phyloP scores from a whole-genome alignment of 2,888 invertebrate genomes.

The Anticlea derivata region DNA sequence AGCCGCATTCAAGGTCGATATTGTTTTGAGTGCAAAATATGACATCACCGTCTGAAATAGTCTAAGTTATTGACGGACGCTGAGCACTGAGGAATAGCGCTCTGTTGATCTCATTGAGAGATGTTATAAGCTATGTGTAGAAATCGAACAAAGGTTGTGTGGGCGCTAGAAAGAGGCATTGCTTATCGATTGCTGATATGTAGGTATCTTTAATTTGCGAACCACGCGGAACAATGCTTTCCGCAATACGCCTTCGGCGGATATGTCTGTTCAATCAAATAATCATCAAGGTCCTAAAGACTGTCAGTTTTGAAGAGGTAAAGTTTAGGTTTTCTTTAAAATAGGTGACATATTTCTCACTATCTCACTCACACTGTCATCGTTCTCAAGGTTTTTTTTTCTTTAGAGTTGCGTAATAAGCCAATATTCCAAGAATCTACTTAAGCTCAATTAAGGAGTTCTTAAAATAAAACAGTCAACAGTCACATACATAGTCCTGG shows the following conservation, averaged over 20 bases:
- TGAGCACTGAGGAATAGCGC: constrained; percentile 13
- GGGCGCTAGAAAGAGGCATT: not conserved
- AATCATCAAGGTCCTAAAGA: constrained; percentile 18
- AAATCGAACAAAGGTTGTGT: not conserved
- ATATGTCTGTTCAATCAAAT: constrained; percentile 13
- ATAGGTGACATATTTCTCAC: no score
- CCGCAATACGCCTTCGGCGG: constrained; percentile 35
- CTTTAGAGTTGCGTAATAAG: no score
- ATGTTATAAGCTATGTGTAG: not conserved
- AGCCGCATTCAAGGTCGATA: constrained; percentile 14
- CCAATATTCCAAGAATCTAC: no score
- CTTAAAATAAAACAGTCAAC: no score
- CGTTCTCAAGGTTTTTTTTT: not conserved
- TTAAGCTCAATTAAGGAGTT: no score
- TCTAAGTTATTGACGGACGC: constrained; percentile 28
- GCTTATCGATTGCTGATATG: not conserved
- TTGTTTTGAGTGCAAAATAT: constrained; percentile 29
- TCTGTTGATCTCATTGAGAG: constrained; percentile 20
- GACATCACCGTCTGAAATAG: constrained; percentile 35
- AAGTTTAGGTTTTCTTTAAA: not conserved
- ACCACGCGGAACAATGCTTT: constrained; percentile 34
- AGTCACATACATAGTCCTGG: no score
- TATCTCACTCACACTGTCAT: no score
- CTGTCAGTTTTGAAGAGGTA: constrained; percentile 1
- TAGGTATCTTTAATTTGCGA: constrained; percentile 21